Conservation (phyloP, 2,113 vertebrate species). For the Epinephelus cyanopodus region DNA sequence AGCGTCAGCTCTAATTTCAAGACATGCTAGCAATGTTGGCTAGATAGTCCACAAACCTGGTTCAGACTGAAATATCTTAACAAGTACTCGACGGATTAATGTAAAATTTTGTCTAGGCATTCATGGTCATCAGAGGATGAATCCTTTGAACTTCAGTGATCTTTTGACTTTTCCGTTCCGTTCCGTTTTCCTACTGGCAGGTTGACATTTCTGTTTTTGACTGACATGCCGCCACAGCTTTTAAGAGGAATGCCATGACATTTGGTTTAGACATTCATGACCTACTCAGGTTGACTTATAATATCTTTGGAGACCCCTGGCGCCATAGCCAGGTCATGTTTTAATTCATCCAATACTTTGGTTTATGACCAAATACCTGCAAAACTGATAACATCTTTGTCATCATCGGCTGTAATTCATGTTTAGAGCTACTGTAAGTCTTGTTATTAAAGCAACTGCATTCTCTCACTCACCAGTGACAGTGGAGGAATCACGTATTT, state of each 20-base stretch:
- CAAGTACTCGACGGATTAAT: not conserved
- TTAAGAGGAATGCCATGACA: not conserved
- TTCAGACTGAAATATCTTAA: not conserved
- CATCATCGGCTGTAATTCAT: not conserved
- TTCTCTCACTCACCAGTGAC: conserved; percentile 53
- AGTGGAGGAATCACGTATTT: conserved; percentile 61
- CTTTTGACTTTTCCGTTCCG: not conserved
- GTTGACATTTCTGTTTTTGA: not conserved
- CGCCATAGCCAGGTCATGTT: too few species aligned
- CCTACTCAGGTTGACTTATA: not conserved
- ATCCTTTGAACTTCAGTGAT: not conserved
- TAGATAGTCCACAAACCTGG: not conserved
- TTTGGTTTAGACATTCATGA: not conserved
- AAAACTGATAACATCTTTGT: not conserved
- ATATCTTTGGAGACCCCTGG: not conserved
- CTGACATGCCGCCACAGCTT: not conserved
- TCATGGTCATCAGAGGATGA: not conserved
- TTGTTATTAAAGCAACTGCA: not conserved
- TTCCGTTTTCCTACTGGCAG: too few species aligned
- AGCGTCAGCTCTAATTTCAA: not conserved
- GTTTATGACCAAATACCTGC: not conserved
- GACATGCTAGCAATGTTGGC: not conserved
- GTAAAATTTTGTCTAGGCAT: not conserved
- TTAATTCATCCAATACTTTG: too few species aligned
- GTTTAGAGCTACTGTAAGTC: not conserved